phyloP scores from a whole-genome alignment of 2,113 vertebrate species.

The Planiliza haematocheilus region DNA sequence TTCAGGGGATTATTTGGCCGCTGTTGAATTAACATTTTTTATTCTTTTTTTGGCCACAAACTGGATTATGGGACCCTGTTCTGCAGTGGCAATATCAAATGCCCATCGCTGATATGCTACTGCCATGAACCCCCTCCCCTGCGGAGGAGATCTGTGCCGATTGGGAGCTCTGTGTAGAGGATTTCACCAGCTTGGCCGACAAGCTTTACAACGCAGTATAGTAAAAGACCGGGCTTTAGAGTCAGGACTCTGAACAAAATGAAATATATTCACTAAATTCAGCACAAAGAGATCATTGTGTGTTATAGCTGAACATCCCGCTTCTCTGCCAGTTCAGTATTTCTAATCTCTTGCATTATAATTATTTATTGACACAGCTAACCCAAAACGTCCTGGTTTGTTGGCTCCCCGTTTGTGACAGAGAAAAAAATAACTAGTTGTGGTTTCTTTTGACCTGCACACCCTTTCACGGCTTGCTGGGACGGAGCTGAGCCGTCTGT shows the following conservation, averaged over 20 bases:
- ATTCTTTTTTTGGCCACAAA: conserved; percentile 82
- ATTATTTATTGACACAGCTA: conserved; percentile 40
- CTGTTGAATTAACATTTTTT: conserved; percentile 83
- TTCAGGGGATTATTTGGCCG: conserved; percentile 82
- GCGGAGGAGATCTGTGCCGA: conserved; percentile 52
- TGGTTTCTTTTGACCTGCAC: conserved; percentile 53
- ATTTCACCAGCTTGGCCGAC: conserved; percentile 65
- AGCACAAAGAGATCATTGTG: conserved; percentile 61
- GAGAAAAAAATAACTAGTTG: conserved; percentile 38
- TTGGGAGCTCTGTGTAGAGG: conserved; percentile 63
- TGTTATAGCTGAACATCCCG: conserved; percentile 37
- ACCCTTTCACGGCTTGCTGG: conserved; percentile 43
- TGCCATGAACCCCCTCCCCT: conserved; percentile 63
- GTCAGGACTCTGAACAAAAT: conserved; percentile 38
- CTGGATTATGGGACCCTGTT: conserved; percentile 80
- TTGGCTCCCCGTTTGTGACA: conserved; percentile 41
- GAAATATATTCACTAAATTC: conserved; percentile 58
- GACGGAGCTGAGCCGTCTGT: conserved; percentile 46
- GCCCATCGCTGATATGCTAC: conserved; percentile 76
- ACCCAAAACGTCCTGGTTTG: conserved; percentile 37
- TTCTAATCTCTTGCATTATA: conserved; percentile 20
- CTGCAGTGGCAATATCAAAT: conserved; percentile 76
- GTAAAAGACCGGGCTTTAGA: conserved; percentile 39
- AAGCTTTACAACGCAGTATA: conserved; percentile 47
- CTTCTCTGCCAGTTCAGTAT: conserved; percentile 32